Conservation (phyloP, 1,140 invertebrate genomes). For the Drosophila tropicalis region DNA sequence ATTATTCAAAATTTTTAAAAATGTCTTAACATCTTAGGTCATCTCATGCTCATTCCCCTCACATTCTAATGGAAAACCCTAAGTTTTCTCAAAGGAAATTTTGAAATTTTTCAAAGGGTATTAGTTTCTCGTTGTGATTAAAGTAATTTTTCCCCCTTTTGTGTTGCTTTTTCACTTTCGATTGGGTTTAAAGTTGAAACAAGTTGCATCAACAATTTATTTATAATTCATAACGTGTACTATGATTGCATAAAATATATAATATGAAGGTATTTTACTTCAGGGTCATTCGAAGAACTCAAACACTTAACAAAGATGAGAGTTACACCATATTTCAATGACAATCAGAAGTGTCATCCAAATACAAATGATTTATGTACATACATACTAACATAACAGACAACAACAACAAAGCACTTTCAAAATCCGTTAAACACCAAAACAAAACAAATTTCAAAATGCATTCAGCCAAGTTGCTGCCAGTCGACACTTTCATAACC, state of each 20-base stretch:
- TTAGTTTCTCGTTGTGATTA: background rate
- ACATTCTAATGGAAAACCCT: no score
- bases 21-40: no score
- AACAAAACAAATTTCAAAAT: slow-evolving; percentile 16
- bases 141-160: background rate
- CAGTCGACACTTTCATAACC: slow-evolving; percentile 14
- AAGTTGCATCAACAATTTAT: slow-evolving; percentile 34
- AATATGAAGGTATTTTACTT: background rate
- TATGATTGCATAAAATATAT: no score
- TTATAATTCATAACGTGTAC: slow-evolving; percentile 18
- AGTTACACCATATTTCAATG: background rate
- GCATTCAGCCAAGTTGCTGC: background rate
- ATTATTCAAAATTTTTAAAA: no score
- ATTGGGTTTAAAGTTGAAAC: slow-evolving; percentile 42
- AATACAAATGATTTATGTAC: slow-evolving; percentile 25
- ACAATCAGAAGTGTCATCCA: slow-evolving; percentile 14
- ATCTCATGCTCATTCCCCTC: no score
- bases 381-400: background rate
- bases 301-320: background rate
- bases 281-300: background rate
- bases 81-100: no score
- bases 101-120: background rate
- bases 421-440: slow-evolving; percentile 7
- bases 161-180: slow-evolving; percentile 1
- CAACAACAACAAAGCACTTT: slow-evolving; percentile 11